These are phyloP conservation scores for Campoletis sonorensis DNA, from an alignment of 1,140 invertebrate species.

Conservation along the genomic window DNA sequence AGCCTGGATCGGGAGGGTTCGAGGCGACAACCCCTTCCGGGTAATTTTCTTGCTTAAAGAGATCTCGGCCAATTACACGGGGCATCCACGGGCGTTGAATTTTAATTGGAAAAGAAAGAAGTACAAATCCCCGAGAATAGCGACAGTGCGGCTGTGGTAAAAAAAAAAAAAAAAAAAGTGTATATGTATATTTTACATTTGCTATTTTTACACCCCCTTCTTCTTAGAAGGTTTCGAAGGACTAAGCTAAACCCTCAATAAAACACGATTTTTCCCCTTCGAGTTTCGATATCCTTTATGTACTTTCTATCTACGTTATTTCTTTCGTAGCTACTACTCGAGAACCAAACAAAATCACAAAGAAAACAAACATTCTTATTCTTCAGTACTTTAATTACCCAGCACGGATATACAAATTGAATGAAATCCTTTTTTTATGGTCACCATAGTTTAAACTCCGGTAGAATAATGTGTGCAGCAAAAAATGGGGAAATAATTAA, in stretches of 20 bases:
- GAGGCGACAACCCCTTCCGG: constrained; percentile 69
- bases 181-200: not conserved
- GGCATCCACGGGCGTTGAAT: constrained; percentile 70
- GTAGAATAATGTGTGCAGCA: too few species aligned
- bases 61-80: constrained; percentile 74
- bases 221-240: not conserved
- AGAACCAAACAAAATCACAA: not conserved
- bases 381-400: too few species aligned
- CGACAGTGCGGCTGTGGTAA: constrained; percentile 1
- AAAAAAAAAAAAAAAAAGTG: too few species aligned
- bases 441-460: too few species aligned
- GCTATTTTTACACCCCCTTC: not conserved
- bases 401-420: too few species aligned
- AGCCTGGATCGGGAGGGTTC: constrained; percentile 54
- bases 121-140: constrained; percentile 48
- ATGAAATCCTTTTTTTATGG: too few species aligned
- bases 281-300: not conserved
- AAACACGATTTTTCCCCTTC: constrained; percentile 25
- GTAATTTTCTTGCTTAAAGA: constrained; percentile 75
- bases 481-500: too few species aligned
- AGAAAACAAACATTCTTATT: not conserved
- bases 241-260: constrained; percentile 5
- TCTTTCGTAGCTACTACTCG: constrained; percentile 30
- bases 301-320: not conserved
- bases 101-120: constrained; percentile 71